Percentiles rank a stretch among this genome's conserved stretches.
phyloP scores from a whole-genome alignment of 2,113 vertebrate genomes.

The Noturus placidus region DNA sequence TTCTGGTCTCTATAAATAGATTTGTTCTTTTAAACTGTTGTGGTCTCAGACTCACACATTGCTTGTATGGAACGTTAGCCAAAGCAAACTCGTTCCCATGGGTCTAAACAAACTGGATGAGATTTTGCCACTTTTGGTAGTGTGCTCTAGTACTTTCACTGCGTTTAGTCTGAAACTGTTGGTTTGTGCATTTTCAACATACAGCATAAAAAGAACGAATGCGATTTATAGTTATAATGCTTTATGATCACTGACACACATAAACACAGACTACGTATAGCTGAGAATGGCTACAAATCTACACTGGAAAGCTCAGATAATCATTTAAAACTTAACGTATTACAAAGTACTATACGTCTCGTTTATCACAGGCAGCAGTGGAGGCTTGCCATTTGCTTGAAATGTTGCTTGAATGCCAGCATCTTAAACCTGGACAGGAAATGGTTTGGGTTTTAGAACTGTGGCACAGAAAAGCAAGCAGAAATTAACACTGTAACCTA shows the following conservation, averaged over 20 bases:
- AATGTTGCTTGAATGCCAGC: conserved; percentile 55
- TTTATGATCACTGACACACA: background rate
- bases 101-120: conserved; percentile 50
- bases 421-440: conserved; percentile 50
- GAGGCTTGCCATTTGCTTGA: conserved; percentile 1
- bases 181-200: conserved; percentile 3
- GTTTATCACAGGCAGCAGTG: background rate
- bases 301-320: conserved; percentile 44
- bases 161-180: conserved; percentile 47
- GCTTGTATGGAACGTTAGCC: conserved; percentile 56
- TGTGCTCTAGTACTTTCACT: conserved; percentile 47
- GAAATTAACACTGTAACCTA: conserved; percentile 55
- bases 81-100: conserved; percentile 58
- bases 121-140: conserved; percentile 44
- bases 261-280: background rate
- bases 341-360: background rate
- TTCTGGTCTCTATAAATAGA: conserved; percentile 67
- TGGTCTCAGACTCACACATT: conserved; percentile 62
- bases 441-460: conserved; percentile 43
- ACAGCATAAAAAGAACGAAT: background rate
- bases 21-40: conserved; percentile 64
- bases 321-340: conserved; percentile 29
- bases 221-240: background rate
- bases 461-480: conserved; percentile 52
- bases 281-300: background rate